Base-by-base conservation (phyloP, 1,140 invertebrate species). In the Drosophila watanabei region DNA sequence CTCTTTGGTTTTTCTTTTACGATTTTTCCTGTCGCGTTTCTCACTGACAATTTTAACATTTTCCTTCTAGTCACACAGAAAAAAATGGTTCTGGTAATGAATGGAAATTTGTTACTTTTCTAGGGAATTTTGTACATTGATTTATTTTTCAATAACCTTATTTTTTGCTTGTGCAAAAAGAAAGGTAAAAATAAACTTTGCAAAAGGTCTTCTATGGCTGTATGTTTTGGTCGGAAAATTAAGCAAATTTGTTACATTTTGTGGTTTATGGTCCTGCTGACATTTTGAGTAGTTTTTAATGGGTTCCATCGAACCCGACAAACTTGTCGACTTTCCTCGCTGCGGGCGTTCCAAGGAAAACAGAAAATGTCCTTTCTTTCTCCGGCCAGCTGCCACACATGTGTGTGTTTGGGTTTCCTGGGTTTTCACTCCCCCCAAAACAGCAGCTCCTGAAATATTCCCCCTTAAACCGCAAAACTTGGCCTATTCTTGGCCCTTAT, bases 271-370 rank as follows among this genome's bases (percentile, higher is more conserved):
- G 51, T 73, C 86, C 82, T 61, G 86, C 86, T 80, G 69, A 86
- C 82, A 82, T 75, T 90, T 90, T 86, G 86, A 90, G 87, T 90
- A 86, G 82, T 90, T 90, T 86, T 86, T 90, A 90, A 90, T 90
- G 86, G 75, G 48, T 61, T 84, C 72, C 77, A 37, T 54, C 41
- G 61, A 66, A 73, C 58, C 68, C 68, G 57, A 79, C 79, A 62
- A 75, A 79, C 78, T 88, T 88, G 86, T 59, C 52, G 64, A 78
- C 83, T 87, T 83, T 52, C 49, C 39, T 78, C 71, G 56, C 84
- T 59, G 39, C 63, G 68, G 83, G 80, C 64, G 84, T 56, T 84
- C 69, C 35, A 30, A 16, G 52, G 39, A 46, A 18, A 59, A 41
- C 51, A 37, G 35, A 35, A 46, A 58, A 71, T 68, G 64, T 79